Evolutionary conservation across 2,888 invertebrate species (phyloP), one percentile per base, ranked within the genome.

Genomic region (Gari tellinella): DNA sequence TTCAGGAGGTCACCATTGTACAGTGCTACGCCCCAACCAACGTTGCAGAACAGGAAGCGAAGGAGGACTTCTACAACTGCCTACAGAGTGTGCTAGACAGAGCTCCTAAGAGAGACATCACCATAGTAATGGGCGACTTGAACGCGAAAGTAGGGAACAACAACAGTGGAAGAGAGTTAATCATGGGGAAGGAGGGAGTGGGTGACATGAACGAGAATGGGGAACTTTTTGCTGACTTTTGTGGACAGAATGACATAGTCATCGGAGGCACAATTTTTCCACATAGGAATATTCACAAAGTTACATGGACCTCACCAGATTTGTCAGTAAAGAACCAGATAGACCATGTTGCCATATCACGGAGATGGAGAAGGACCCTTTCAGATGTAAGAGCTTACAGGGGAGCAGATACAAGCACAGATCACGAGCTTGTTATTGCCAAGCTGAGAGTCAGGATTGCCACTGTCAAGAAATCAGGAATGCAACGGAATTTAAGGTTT

Each of bases 111-210:
- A 55, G 56, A 15, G 76, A 82, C 61, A 58, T 80, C 17, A 15
- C 41, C 15, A 53, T 82, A 3, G 23, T 74, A 8, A 76, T 66
- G 56, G 79, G 80, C 21, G 79, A 76, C 48, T 45, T 76, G 38
- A 81, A 83, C 62, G 81, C 82, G 19, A 73, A 69, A 58, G 67
- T 76, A 17, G 80, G 69, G 26, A 17, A n/a, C 15, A 49, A 80
- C n/a, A 81, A 81, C 19, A 73, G 26, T n/a, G 65, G 51, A 12
- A 49, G 21, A 31, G 80, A 81, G 55, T 8, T 21, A 12, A 55
- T 65, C 38, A 81, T 79, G 68, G 68, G 82, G 12, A 72, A 51
- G 25, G 62, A 80, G 1, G 74, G 66, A 8, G 1, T 48, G 14
- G 68, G 80, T 12, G 40, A 17, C 38, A 51, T 38, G 15, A 61